Evolutionary conservation across 2,797 vertebrate genomes (phyloP), one percentile per base, ranked within the genome.

Genomic region (Lepus oiostolus): DNA sequence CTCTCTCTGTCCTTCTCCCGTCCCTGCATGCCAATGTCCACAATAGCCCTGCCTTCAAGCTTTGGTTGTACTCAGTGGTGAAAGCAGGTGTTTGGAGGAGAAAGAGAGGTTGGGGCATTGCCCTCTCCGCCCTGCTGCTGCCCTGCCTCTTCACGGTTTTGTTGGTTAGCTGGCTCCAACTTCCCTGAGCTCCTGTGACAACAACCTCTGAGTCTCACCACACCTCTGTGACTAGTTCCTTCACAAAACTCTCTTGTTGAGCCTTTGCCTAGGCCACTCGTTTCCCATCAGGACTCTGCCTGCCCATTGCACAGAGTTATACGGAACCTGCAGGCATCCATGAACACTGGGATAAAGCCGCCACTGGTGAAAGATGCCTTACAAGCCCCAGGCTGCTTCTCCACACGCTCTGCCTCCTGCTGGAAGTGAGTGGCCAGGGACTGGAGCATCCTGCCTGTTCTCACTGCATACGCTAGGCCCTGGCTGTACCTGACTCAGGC

Each of bases 281-380:
- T 65, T 58, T 92, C 47, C 60, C 67, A 14, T 38, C 35, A 71
- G 60, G 42, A 67, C 26, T 14, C 58, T 67, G 12, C 16, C 70
- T 84, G 52, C n/a, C 89, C 47, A 19, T 13, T 38, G 26, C 30
- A 50, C 65, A 88, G 68, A 77, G 26, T 62, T 32, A 8, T 58
- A 50, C 62, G 35, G 91, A 92, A 63, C 62, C 83, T 79, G 21
- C 12, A 60, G 17, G 14, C 71, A 30, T 81, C 63, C 71, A 22
- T 26, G 50, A 85, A 85, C 1, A 76, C 50, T 19, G 54, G 75
- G 58, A 42, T 35, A 90, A 90, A 88, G 74, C 58, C 88, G 86
- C 30, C 4, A 68, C 30, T 68, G n/a, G 32, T 80, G 77, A 84
- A 50, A 5, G 52, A 70, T n/a, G 54, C 24, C 54, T 60, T 70